phyloP scores from a whole-genome alignment of 2,888 invertebrate species.

The Pyralis farinalis region DNA sequence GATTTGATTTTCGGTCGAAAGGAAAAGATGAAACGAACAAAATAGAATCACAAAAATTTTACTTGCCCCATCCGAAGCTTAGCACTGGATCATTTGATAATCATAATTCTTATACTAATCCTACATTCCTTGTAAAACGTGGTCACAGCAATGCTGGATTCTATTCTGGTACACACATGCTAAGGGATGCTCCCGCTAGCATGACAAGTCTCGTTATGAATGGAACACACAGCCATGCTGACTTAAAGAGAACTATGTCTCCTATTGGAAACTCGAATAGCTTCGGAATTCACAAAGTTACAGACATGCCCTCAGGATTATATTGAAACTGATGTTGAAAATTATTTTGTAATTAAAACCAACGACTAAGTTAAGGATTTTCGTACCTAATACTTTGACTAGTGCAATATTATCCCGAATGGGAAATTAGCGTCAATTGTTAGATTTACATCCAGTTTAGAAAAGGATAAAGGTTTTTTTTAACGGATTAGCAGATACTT shows the following conservation, averaged over 20 bases:
- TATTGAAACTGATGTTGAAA: conserved; percentile 66
- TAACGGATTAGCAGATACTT: neutral
- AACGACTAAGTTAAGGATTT: conserved; percentile 73
- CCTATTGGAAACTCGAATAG: conserved; percentile 57
- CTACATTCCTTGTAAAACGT: conserved; percentile 82
- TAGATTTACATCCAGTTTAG: conserved; percentile 19
- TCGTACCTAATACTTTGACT: conserved; percentile 60
- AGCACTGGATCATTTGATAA: conserved; percentile 56
- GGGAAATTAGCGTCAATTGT: conserved; percentile 25
- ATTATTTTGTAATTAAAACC: conserved; percentile 54
- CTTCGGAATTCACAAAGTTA: conserved; percentile 82
- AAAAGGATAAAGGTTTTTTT: conserved; percentile 15
- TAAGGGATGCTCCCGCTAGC: conserved; percentile 69
- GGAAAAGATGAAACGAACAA: conserved; percentile 43
- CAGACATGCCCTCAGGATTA: conserved; percentile 87
- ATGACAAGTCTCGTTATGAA: conserved; percentile 70
- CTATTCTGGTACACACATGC: conserved; percentile 81
- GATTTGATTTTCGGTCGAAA: conserved; percentile 52
- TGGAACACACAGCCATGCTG: conserved; percentile 67
- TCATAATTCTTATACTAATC: conserved; percentile 53
- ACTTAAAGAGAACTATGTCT: conserved; percentile 65
- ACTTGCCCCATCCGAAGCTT: conserved; percentile 51
- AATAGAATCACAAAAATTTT: conserved; percentile 58
- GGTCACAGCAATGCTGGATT: conserved; percentile 83
- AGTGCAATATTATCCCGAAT: conserved; percentile 70